These are phyloP conservation scores for Nyctereutes procyonoides DNA, from an alignment of 2,113 vertebrate genomes.

Conservation along the genomic window DNA sequence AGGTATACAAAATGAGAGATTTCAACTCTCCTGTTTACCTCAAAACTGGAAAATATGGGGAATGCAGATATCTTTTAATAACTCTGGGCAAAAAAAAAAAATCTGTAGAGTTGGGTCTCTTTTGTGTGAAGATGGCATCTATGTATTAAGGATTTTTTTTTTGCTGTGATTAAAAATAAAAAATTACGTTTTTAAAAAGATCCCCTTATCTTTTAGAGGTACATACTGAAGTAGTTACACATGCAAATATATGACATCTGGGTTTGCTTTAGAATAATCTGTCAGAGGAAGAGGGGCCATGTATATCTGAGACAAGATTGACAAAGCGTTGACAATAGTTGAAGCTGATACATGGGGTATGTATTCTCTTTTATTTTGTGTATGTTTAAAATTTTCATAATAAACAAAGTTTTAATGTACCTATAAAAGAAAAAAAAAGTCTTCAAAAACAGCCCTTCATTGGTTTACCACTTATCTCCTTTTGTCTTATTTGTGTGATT, in stretches of 20 bases:
- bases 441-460: background rate
- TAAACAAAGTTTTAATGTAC: background rate
- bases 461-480: background rate
- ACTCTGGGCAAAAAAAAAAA: background rate
- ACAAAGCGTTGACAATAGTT: background rate
- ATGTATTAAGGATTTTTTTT: background rate
- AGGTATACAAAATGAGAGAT: background rate
- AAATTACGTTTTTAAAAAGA: background rate
- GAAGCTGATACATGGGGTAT: background rate
- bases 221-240: background rate
- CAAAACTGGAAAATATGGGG: background rate
- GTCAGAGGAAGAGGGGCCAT: background rate
- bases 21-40: background rate
- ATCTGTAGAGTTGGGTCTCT: background rate
- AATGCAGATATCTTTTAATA: background rate
- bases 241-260: background rate
- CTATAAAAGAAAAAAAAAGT: background rate
- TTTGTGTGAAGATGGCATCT: background rate
- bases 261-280: background rate
- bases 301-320: background rate
- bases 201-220: background rate
- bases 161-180: background rate
- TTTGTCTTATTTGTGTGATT: background rate
- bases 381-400: background rate
- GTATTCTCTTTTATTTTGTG: background rate